Percentiles rank a stretch among this genome's conserved stretches.
Evolutionary conservation across 2,797 vertebrate genomes (phyloP).

Genomic region (Phataginus tricuspis): DNA sequence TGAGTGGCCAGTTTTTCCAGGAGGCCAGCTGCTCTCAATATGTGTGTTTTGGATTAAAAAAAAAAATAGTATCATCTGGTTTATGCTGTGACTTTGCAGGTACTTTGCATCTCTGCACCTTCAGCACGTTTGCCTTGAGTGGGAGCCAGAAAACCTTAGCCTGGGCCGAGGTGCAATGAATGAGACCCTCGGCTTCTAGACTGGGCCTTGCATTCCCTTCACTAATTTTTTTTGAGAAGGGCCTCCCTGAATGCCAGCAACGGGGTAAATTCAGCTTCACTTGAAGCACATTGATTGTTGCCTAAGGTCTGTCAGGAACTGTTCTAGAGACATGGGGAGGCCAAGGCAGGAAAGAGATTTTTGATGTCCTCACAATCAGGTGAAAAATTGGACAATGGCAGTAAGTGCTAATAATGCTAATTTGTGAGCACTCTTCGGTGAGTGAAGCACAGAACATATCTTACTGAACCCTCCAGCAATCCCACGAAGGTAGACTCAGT

Average conservation of each 20-base stretch:
- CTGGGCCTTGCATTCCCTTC: accelerated
- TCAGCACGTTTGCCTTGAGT: neutral
- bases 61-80: neutral
- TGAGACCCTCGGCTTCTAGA: neutral
- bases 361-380: neutral
- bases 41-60: neutral
- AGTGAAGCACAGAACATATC: neutral
- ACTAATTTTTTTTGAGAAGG: neutral
- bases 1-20: neutral
- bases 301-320: neutral
- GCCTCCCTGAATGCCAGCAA: no score
- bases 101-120: neutral
- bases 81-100: neutral
- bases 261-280: neutral
- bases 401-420: neutral
- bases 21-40: neutral
- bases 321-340: neutral
- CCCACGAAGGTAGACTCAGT: neutral
- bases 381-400: neutral
- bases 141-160: neutral
- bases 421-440: neutral
- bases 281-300: neutral
- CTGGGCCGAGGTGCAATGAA: neutral
- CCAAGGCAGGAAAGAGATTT: neutral
- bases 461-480: neutral